phyloP scores from a whole-genome alignment of 1,140 invertebrate species.

The Cotesia vestalis region DNA sequence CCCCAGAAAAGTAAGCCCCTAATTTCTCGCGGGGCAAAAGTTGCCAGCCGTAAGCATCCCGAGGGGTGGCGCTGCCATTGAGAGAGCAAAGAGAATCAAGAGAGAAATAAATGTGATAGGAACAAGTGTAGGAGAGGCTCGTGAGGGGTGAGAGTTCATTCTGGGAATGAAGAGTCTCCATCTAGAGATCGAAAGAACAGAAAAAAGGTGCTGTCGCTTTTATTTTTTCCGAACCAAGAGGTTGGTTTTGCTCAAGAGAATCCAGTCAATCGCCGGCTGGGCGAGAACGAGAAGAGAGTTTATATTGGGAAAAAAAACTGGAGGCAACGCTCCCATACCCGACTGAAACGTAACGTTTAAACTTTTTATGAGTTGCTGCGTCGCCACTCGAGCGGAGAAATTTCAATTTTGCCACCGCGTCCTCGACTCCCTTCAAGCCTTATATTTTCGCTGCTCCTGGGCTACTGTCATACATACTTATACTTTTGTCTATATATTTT shows the following conservation, averaged over 20 bases:
- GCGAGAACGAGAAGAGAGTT: conserved; percentile 42
- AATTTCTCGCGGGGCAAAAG: conserved; percentile 65
- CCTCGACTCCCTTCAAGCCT: conserved; percentile 15
- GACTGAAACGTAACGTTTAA: conserved; percentile 64
- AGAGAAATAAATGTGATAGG: not conserved
- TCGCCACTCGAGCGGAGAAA: conserved; percentile 63
- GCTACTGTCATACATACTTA: conserved; percentile 29
- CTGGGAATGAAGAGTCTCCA: conserved; percentile 15
- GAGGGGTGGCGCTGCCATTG: conserved; percentile 22
- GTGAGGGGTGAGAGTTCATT: not conserved
- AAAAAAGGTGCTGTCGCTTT: not conserved
- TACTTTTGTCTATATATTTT: conserved; percentile 1
- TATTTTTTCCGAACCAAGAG: conserved; percentile 20
- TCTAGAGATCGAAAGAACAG: conserved; percentile 1
- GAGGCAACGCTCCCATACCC: conserved; percentile 49
- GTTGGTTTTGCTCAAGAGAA: conserved; percentile 40
- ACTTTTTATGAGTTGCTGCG: conserved; percentile 66
- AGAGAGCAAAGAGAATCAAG: conserved; percentile 3
- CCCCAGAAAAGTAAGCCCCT: conserved; percentile 59
- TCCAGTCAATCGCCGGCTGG: conserved; percentile 63
- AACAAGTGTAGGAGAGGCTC: not conserved
- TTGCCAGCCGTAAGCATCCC: conserved; percentile 61
- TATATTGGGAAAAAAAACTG: conserved; percentile 60
- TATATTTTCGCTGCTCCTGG: conserved; percentile 29
- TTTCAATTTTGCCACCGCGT: conserved; percentile 63